These are phyloP conservation scores for Chironomus riparius DNA, from an alignment of 2,888 invertebrate species.

Conservation along the genomic window DNA sequence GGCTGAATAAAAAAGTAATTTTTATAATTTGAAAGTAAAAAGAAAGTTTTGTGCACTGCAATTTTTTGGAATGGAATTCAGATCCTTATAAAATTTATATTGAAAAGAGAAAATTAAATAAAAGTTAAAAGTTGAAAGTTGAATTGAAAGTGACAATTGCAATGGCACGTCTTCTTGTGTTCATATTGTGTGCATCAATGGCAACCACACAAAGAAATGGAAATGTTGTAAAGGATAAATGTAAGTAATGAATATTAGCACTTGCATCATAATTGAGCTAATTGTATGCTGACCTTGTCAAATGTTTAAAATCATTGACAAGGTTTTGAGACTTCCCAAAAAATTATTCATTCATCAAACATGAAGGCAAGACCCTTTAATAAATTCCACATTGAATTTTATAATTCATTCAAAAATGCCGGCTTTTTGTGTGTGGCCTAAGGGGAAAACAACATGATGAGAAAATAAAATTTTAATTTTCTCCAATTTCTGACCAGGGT, in stretches of 20 bases:
- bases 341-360: no score
- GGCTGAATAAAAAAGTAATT: neutral
- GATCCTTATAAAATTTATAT: slow-evolving; percentile 2
- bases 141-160: slow-evolving; percentile 1
- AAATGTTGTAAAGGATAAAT: slow-evolving; percentile 27
- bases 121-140: neutral
- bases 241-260: neutral
- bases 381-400: no score
- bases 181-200: slow-evolving; percentile 30
- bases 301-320: no score
- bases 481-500: no score
- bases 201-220: slow-evolving; percentile 30
- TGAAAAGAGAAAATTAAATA: neutral
- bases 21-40: neutral
- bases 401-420: no score
- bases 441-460: no score
- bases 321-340: no score
- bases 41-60: neutral
- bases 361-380: no score
- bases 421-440: no score
- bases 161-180: slow-evolving; percentile 29
- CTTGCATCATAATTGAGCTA: no score
- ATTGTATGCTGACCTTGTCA: no score
- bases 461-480: no score
- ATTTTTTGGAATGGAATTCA: slow-evolving; percentile 15